Evolutionary conservation across 2,888 invertebrate genomes (phyloP), one percentile per base, ranked within the genome.

Genomic region (Cerastoderma edule): DNA sequence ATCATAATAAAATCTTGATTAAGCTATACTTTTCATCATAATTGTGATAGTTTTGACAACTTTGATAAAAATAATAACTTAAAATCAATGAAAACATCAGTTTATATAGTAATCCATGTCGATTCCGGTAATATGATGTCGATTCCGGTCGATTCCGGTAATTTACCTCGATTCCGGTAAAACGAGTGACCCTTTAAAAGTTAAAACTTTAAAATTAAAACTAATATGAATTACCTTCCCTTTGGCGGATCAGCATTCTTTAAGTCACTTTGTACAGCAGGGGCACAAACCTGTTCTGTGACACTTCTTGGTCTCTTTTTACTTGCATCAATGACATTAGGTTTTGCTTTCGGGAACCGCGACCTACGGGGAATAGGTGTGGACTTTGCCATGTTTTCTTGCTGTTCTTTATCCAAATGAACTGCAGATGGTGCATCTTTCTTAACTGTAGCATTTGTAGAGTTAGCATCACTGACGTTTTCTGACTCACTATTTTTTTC

Each of bases 261-360:
- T 5, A 3, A 32, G 30, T 32, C 32, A 32, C 24, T 27, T 53
- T 56, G 28, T 30, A 2, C 56, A 32, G 32, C 30, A 56, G 56
- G 32, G 28, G 13, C 27, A 19, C 30, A 32, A 30, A 4, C 30
- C n/a, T 1, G 56, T 16, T 10, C 56, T 8, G 27, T 19, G 2
- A 32, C 19, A 27, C 27, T 56, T 30, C 56, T 78, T 57, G 72
- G 69, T 72, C 77, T 72, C 32, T 69, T 81, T 53, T 81, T 72
- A 16, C 83, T 69, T 24, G 83, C 75, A 72, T 86, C 84, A 16
- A 63, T 60, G 35, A 87, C 65, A 67, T 87, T 87, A 64, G 87
- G 87, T 72, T 80, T 85, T 30, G 85, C 84, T 72, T 85, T 86
- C 1, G 85, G 84, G 48, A 87, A 83, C 64, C 86, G 76, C 19